Base-by-base conservation (phyloP, 2,888 invertebrate species). In the Portevinia maculata region DNA sequence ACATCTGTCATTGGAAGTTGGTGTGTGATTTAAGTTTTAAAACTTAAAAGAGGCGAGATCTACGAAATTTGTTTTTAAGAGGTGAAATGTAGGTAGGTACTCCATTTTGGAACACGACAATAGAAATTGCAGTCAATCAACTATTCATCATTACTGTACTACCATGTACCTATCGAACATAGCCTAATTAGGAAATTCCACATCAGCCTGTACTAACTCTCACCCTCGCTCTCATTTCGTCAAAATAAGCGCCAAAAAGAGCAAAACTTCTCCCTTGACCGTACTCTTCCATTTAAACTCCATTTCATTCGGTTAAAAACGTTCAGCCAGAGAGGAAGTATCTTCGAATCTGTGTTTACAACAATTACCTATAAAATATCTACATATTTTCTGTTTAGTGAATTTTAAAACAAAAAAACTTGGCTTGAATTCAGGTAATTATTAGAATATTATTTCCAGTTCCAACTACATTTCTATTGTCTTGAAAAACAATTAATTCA, bases 181-280 rank as follows among this genome's bases (percentile, higher is more conserved):
- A 37, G 0, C 71, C 65, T 21, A 52, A 44, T 48, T 1, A 13
- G 6, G 8, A 24, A 41, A 17, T 46, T 34, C 28, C 11, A 3
- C 9, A 4, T 4, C 24, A 28, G 19, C 3, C 65, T 67, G 79
- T 79, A 73, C 50, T 32, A 41, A 1, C 11, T 28, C 13, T 62
- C 69, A 32, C 59, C 52, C 52, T 46, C 46, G 0, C 15, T 8
- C 73, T 30, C 7, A 13, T 59, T 1, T 30, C 8, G 11, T 21
- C 13, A 53, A 19, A 81, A 75, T 39, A 81, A 81, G 53, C 81
- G 81, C 81, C 70, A 76, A 81, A 81, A 81, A 81, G 81, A 81
- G 81, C 81, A 9, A 28, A 75, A 57, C 32, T 48, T 65, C 75
- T 81, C 81, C 70, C 75, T 81, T 81, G 28, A 75, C 59, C 60